A percentile compares a stretch with the other conserved stretches of the same genome.
Conservation (phyloP, 2,888 invertebrate genomes). For the Epistrophe eligans region DNA sequence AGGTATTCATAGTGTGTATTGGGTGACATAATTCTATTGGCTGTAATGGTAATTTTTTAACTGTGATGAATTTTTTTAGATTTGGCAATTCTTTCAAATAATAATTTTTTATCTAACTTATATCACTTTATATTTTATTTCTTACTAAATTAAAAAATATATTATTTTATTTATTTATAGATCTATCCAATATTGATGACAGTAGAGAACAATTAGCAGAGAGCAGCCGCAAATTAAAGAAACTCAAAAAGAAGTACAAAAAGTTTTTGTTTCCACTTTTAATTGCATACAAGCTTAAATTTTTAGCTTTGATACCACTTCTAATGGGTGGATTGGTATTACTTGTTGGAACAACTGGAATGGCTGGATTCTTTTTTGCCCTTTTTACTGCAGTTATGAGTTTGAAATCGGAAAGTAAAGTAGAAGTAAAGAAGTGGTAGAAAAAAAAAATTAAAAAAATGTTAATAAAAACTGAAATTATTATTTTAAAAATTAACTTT, state of each 20-base stretch:
- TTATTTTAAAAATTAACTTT: too few relatives aligned
- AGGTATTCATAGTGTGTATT: too few relatives aligned
- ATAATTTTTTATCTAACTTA: too few relatives aligned
- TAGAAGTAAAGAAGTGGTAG: constrained; percentile 52
- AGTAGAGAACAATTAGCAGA: constrained; percentile 13
- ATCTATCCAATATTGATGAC: constrained; percentile 33
- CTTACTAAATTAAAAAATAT: too few relatives aligned
- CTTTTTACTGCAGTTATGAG: constrained; percentile 93
- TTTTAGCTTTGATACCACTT: constrained; percentile 90
- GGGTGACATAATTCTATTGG: too few relatives aligned
- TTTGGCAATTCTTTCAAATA: too few relatives aligned
- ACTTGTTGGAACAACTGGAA: constrained; percentile 90
- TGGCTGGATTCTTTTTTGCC: constrained; percentile 95
- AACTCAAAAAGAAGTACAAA: constrained; percentile 87
- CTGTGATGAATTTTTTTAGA: too few relatives aligned
- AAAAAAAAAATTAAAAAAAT: neutral
- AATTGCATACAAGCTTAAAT: constrained; percentile 93
- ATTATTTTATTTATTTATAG: constrained; percentile 10
- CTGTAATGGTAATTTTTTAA: too few relatives aligned
- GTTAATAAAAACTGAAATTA: too few relatives aligned
- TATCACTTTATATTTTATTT: too few relatives aligned
- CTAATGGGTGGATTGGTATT: constrained; percentile 89
- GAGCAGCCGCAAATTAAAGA: constrained; percentile 79
- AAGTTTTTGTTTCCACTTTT: constrained; percentile 90
- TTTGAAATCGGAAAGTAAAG: constrained; percentile 84